Base-by-base conservation (phyloP, 2,797 vertebrate genomes). In the Neostethus bicornis region DNA sequence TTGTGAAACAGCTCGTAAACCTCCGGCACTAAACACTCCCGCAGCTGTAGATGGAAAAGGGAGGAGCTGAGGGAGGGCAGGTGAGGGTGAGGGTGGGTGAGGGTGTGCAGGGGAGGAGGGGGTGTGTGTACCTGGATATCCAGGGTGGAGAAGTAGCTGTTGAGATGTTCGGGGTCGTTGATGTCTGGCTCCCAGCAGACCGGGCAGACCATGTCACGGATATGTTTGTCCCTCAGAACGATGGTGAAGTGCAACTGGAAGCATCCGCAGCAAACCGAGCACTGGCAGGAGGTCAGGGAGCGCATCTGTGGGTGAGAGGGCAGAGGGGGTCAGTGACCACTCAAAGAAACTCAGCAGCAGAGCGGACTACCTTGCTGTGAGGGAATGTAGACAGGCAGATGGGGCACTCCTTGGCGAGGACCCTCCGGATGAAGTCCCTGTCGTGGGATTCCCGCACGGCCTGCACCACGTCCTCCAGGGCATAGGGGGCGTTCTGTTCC, bases 101-200 rank as follows among this genome's bases (percentile, higher is more conserved):
- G n/a, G n/a, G n/a, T n/a, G n/a, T n/a, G n/a, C n/a, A n/a, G n/a
- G n/a, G n/a, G n/a, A n/a, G n/a, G n/a, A n/a, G n/a, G n/a, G n/a
- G n/a, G n/a, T n/a, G n/a, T n/a, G n/a, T n/a, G n/a, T 75, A 94
- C 95, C 95, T 96, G 93, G 42, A 95, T 95, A 66, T 96, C 95
- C 12, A 96, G 83, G 2, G 94, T 95, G 44, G 94, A 96, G 77
- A 96, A 96, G 83, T 96, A 96, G 80, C 90, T 93, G 77, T 95
- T 92, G 41, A 95, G 90, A 56, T 95, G 92, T 1, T 91, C 91
- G 0, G 95, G 94, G 56, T 95, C 93, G 0, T 93, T 93, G 73
- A 96, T 94, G 81, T 96, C 94, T 0, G 95, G 95, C 48, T 93
- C 93, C 77, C 90, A 90, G 69, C 95, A 96, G 49, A 93, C 92